Evolutionary conservation across 2,797 vertebrate species (phyloP).

Genomic region (Sebastes minor): DNA sequence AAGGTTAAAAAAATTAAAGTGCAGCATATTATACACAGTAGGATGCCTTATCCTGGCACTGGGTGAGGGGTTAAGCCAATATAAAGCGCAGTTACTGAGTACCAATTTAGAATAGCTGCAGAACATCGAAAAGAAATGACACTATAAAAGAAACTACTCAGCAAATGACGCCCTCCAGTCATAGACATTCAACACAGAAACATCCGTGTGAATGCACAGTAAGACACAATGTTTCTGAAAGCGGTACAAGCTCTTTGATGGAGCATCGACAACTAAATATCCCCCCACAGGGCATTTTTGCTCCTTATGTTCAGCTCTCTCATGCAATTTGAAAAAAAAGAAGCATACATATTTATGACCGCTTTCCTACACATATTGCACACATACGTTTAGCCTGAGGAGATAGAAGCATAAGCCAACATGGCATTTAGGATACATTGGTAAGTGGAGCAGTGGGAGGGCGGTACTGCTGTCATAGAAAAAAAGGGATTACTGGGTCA

Average conservation of each 20-base stretch:
- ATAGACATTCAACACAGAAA: slow-evolving; percentile 18
- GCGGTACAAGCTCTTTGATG: slow-evolving; percentile 21
- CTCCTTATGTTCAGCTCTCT: slow-evolving; percentile 20
- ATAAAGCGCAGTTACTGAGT: neutral
- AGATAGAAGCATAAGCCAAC: slow-evolving; percentile 25
- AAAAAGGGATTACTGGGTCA: slow-evolving; percentile 25
- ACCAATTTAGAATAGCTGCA: neutral
- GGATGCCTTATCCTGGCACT: neutral
- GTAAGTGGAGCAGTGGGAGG: slow-evolving; percentile 46
- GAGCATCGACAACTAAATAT: slow-evolving; percentile 30
- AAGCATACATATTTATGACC: slow-evolving; percentile 57
- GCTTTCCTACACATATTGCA: slow-evolving; percentile 25
- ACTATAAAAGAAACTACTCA: slow-evolving; percentile 15
- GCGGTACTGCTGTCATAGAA: neutral
- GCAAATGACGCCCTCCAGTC: slow-evolving; percentile 3
- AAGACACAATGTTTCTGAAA: slow-evolving; percentile 13
- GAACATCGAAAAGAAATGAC: neutral
- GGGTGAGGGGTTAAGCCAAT: neutral
- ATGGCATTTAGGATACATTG: slow-evolving; percentile 12
- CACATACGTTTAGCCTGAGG: slow-evolving; percentile 57
- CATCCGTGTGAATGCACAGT: neutral
- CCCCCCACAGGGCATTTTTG: slow-evolving; percentile 11
- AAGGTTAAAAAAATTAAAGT: neutral
- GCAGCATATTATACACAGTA: neutral
- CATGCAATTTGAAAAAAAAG: slow-evolving; percentile 9